Evolutionary conservation across 2,113 vertebrate genomes (phyloP), one percentile per base, ranked within the genome.

Genomic region (Eonycteris spelaea): DNA sequence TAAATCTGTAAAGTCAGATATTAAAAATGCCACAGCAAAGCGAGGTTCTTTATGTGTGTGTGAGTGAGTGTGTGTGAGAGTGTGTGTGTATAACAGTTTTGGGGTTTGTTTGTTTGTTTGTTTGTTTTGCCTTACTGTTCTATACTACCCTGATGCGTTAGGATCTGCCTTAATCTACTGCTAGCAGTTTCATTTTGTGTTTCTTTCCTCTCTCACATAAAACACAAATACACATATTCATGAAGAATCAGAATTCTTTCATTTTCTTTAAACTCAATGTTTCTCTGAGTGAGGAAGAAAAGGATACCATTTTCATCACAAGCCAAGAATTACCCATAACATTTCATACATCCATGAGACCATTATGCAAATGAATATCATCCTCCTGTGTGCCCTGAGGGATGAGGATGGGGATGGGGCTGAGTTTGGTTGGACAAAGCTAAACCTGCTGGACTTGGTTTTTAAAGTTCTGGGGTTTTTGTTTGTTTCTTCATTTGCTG

Each of bases 231-330:
- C 7, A 24, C 21, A 77, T 16, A 12, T 43, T 57, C 40, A n/a
- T 18, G 82, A 93, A 59, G 55, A 79, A 40, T 70, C 68, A 0
- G 10, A 94, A 48, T 53, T 68, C 30, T 84, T 84, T 91, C 79
- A 16, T 74, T 80, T 59, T 86, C 67, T 74, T 78, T 57, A 82
- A 24, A 8, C 19, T 5, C 43, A 9, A 0, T 30, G 24, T 61
- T 91, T 73, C 73, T 57, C 65, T 26, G 57, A 71, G 33, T 22
- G 28, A 91, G 38, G 40, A 92, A 90, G 38, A 77, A 92, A 65
- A 43, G n/a, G 40, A 24, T 21, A 57, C n/a, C 87, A 53, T 75
- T 88, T 61, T n/a, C 13, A 11, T 71, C n/a, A 78, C 59, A 86
- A 78, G 61, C 11, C 82, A 86, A 63, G 35, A 63, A 55, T 61